Conservation (phyloP, 2,113 vertebrate genomes). For the Sardina pilchardus region DNA sequence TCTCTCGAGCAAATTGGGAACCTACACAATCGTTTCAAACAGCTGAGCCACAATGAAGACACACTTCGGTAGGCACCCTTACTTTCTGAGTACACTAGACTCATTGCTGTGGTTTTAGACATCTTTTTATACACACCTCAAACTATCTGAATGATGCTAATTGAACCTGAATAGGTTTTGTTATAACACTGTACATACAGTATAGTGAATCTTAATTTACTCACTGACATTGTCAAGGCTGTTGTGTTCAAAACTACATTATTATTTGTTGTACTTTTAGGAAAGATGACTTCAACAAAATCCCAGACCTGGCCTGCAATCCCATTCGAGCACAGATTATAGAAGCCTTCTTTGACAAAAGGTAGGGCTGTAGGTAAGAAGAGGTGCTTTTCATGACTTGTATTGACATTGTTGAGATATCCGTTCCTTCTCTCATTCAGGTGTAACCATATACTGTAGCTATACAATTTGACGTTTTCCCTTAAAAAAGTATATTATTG, state of each 20-base stretch:
- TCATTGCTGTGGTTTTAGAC: not conserved
- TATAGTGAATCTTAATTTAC: not conserved
- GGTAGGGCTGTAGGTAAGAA: slow-evolving; percentile 64
- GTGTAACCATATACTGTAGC: too few relatives aligned
- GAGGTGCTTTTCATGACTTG: not conserved
- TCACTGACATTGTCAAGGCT: not conserved
- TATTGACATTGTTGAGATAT: not conserved
- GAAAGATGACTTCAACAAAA: slow-evolving; percentile 82
- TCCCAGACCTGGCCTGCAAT: slow-evolving; percentile 87
- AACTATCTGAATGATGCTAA: not conserved
- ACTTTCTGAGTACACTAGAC: not conserved
- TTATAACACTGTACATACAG: not conserved
- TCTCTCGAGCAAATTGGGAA: slow-evolving; percentile 85
- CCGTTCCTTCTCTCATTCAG: not conserved
- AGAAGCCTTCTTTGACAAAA: slow-evolving; percentile 90
- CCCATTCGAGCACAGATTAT: slow-evolving; percentile 87
- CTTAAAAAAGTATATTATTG: too few relatives aligned
- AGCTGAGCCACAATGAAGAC: slow-evolving; percentile 82
- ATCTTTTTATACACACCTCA: not conserved
- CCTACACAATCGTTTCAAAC: slow-evolving; percentile 86
- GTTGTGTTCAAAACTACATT: not conserved
- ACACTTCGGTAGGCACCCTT: slow-evolving; percentile 72
- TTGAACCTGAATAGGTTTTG: not conserved
- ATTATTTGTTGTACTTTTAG: slow-evolving; percentile 60
- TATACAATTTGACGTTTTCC: too few relatives aligned